phyloP scores from a whole-genome alignment of 2,797 vertebrate genomes.

The Austrolebias charrua region DNA sequence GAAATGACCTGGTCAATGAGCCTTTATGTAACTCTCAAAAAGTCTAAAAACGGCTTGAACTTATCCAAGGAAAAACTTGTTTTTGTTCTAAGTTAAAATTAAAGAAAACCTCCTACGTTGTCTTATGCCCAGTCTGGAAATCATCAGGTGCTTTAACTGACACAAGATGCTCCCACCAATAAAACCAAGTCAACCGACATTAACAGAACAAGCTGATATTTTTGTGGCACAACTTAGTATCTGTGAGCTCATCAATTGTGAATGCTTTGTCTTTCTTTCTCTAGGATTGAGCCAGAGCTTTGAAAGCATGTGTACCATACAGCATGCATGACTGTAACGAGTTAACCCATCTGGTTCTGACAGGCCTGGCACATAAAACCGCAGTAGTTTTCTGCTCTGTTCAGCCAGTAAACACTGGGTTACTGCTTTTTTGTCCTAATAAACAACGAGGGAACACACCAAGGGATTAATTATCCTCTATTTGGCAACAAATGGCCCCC shows the following conservation, averaged over 20 bases:
- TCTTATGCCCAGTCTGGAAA: constrained; percentile 24
- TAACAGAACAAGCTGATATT: constrained; percentile 41
- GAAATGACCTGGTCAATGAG: not conserved
- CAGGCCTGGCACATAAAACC: constrained; percentile 56
- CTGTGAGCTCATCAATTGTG: constrained; percentile 35
- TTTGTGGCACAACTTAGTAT: constrained; percentile 44
- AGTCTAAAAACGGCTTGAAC: constrained; percentile 1
- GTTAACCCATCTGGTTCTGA: constrained; percentile 65
- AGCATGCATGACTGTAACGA: constrained; percentile 33
- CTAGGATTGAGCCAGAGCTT: constrained; percentile 24
- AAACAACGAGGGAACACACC: constrained; percentile 66
- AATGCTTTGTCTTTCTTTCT: constrained; percentile 35
- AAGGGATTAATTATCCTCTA: constrained; percentile 57
- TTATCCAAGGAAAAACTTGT: constrained; percentile 1
- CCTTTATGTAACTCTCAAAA: not conserved
- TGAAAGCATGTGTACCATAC: constrained; percentile 6
- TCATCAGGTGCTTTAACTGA: constrained; percentile 5
- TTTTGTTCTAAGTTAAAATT: constrained; percentile 19
- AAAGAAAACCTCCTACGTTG: constrained; percentile 1
- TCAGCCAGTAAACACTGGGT: constrained; percentile 55
- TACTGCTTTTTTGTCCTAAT: constrained; percentile 61
- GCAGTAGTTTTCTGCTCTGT: constrained; percentile 45
- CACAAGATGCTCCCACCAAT: constrained; percentile 31
- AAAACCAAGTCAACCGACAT: constrained; percentile 31
- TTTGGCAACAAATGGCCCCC: constrained; percentile 59